phyloP scores from a whole-genome alignment of 2,797 vertebrate genomes.

The Eulemur mongoz region DNA sequence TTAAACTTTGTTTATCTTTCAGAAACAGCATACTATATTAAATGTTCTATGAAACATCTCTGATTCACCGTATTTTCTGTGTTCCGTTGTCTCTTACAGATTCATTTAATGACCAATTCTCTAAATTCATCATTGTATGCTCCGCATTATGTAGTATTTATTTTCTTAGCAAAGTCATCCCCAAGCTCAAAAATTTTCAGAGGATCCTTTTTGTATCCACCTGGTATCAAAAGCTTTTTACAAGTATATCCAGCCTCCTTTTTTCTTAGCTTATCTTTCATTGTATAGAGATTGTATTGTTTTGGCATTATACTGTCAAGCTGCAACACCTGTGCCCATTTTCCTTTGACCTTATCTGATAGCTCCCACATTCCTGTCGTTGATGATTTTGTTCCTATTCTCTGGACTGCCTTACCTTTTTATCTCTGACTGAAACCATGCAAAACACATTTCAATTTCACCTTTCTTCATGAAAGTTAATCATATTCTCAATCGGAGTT shows the following conservation, averaged over 20 bases:
- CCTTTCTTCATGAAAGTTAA: background rate
- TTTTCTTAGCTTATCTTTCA: background rate
- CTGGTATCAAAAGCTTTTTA: background rate
- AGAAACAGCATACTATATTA: background rate
- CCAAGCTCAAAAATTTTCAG: background rate
- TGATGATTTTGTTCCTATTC: background rate
- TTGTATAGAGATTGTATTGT: background rate
- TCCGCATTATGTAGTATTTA: background rate
- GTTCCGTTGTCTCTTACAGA: background rate
- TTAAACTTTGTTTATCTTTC: background rate
- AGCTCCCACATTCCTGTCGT: background rate
- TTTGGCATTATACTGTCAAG: background rate
- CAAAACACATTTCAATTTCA: background rate
- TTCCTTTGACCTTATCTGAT: background rate
- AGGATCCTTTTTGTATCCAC: background rate
- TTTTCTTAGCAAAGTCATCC: background rate
- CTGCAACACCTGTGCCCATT: background rate
- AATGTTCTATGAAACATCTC: background rate
- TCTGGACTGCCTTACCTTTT: background rate
- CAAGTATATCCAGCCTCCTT: background rate
- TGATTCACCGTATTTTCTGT: background rate
- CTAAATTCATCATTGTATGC: background rate
- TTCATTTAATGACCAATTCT: background rate
- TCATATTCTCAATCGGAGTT: background rate
- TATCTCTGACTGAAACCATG: background rate